Evolutionary conservation across 2,113 vertebrate species (phyloP), one percentile per base, ranked within the genome.

Genomic region (Xenopus laevis): DNA sequence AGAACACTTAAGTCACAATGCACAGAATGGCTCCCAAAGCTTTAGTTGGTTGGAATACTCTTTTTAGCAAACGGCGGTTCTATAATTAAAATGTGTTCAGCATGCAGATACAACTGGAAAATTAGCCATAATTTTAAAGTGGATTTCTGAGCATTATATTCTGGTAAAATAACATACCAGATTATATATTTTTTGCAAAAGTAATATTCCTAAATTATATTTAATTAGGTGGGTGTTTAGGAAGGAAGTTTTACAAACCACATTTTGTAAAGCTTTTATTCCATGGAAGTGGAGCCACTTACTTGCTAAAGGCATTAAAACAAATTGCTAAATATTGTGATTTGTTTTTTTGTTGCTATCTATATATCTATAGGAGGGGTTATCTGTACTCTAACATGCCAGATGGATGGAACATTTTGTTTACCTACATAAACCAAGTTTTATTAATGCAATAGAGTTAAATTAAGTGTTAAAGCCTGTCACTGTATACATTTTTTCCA

Each of bases 151-250:
- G 62, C 59, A 69, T 66, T 74, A 11, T 45, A 66, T 74, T 66
- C 53, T 46, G 58, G 15, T 23, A 61, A 59, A 71, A 71, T 61
- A 68, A 23, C 46, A 68, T n/a, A 45, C 52, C 58, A 44, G 46
- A 62, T 62, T 68, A 53, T 53, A 66, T 64, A 59, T 68, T 80
- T 77, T 80, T 74, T 79, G 79, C 68, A 73, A 68, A 72, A 71
- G 60, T 65, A 82, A 90, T 82, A 79, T 86, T 79, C 76, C 79
- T 83, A 85, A 83, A 82, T 84, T 84, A 80, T 78, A 86, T 87
- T 87, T 89, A 83, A 83, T 81, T 87, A 83, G 21, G 74, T 80
- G 78, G 74, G 79, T 74, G 21, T 80, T 81, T 74, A 74, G 75
- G 71, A 62, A 44, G 60, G 11, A 44, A 61, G 63, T n/a, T 55